Evolutionary conservation across 2,113 vertebrate genomes (phyloP).

Genomic region (Catharus fuscescens): DNA sequence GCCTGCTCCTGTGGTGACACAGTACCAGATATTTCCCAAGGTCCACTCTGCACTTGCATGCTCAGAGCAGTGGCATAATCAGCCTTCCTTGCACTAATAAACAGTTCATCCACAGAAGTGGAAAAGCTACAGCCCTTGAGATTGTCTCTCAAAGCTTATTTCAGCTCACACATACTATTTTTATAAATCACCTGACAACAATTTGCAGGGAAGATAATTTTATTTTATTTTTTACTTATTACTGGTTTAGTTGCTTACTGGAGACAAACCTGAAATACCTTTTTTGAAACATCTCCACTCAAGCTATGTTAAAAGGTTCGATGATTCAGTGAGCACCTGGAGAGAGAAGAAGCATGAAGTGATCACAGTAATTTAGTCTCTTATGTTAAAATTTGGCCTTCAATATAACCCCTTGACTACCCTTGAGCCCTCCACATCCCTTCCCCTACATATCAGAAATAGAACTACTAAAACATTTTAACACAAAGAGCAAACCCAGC

Average conservation of each 20-base stretch:
- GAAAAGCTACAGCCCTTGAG: background rate
- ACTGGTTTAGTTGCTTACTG: background rate
- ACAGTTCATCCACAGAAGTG: background rate
- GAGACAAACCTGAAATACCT: background rate
- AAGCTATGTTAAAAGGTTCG: background rate
- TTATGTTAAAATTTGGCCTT: background rate
- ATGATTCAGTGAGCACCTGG: background rate
- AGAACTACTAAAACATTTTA: background rate
- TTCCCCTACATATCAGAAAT: background rate
- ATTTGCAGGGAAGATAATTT: background rate
- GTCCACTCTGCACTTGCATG: background rate
- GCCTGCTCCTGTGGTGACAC: background rate
- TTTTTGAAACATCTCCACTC: background rate
- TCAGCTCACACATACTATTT: background rate
- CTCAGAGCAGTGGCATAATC: background rate
- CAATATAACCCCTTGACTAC: background rate
- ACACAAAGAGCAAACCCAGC: background rate
- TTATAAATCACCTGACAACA: background rate
- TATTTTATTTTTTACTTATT: background rate
- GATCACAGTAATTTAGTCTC: background rate
- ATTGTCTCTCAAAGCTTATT: background rate
- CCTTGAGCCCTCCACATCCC: background rate
- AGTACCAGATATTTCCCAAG: background rate
- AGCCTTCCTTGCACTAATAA: background rate
- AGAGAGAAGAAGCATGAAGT: background rate